Base-by-base conservation (phyloP, 2,113 vertebrate species). In the Psammodynastes pulverulentus region DNA sequence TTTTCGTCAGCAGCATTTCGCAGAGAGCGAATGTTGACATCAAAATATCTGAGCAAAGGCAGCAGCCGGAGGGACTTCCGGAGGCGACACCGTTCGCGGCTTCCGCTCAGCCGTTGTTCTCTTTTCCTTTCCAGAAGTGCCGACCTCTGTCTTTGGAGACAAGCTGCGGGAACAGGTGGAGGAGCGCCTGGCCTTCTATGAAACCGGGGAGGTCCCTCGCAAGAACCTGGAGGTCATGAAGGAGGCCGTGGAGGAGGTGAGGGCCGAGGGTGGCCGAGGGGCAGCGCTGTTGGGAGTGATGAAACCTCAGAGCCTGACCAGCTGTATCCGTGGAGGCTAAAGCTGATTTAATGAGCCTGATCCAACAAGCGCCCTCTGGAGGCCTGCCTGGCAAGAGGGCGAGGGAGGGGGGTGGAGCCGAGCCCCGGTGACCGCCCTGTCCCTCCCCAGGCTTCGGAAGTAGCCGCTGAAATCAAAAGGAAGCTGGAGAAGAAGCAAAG, bases 331-430 rank as follows among this genome's bases (percentile, higher is more conserved):
- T 99, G 98, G 98, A 98, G 99, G 97, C 15, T 84, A 95, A 97
- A 97, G 97, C 98, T 99, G 99, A 99, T 99, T 99, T 99, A 99
- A 99, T 99, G 99, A 99, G 99, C 96, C 99, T 99, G 99, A 99
- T 97, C 97, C 96, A 90, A 72, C 88, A 1, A 0, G n/a, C 0
- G 34, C 8, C 5, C 1, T 12, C 0, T 0, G 0, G 0, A 6
- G 9, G 12, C 17, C 17, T n/a, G n/a, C 13, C 0, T 26, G 24
- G 56, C 56, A 58, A 2, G 9, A 49, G 1, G 9, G 17, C n/a
- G n/a, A n/a, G 23, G 0, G 12, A 12, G 85, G 67, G 15, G 8
- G 23, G 1, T 0, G 8, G 19, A 1, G 72, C 4, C 21, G 0
- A 1, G 0, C 0, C 72, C 10, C 13, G 0, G 1, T 39, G 7